Conservation (phyloP, 2,888 invertebrate genomes). For the Diadegma fenestrale region DNA sequence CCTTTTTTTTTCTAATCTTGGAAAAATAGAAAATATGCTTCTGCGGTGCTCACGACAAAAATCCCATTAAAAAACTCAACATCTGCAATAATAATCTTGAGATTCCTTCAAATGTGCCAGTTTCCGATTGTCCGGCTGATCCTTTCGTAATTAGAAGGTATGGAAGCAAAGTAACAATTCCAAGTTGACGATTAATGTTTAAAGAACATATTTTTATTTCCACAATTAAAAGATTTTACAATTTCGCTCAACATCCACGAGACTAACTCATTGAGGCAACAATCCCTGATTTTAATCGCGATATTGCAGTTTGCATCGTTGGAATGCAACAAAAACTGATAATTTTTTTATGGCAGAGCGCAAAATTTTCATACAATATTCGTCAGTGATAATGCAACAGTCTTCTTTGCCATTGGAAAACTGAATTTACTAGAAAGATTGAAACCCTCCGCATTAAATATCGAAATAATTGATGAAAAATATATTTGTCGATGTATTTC, state of each 20-base stretch:
- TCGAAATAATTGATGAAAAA: too few species aligned
- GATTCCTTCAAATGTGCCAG: not conserved
- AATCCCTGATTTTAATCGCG: too few species aligned
- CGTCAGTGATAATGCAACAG: too few species aligned
- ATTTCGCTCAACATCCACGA: not conserved
- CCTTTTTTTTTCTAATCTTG: constrained; percentile 11
- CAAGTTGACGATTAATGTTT: not conserved
- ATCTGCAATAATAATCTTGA: not conserved
- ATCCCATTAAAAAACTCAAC: not conserved
- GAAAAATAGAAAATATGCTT: not conserved
- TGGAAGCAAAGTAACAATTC: not conserved
- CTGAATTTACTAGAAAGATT: too few species aligned
- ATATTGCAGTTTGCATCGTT: too few species aligned
- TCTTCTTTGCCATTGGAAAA: too few species aligned
- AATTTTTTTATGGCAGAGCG: too few species aligned
- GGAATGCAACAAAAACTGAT: too few species aligned
- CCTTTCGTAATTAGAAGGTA: not conserved
- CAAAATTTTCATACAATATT: too few species aligned
- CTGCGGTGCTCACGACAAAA: not conserved
- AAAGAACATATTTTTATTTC: not conserved
- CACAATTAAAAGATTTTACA: not conserved
- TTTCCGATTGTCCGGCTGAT: not conserved
- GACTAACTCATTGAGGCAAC: not conserved
- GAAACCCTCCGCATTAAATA: too few species aligned
- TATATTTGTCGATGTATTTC: too few species aligned